Evolutionary conservation across 1,140 invertebrate species (phyloP).

Genomic region (Delia radicum): DNA sequence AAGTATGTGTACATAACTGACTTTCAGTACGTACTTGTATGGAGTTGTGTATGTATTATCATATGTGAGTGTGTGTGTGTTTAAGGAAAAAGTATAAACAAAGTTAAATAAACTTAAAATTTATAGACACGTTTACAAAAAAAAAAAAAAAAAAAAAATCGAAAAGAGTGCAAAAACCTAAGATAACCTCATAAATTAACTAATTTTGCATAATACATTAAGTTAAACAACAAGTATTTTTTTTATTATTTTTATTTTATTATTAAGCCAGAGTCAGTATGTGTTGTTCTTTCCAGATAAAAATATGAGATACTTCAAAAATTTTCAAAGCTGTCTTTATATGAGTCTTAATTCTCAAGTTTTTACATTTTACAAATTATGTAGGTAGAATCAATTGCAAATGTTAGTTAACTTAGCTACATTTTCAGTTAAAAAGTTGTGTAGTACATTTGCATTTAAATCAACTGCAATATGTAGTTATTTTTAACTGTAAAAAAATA

Average conservation of each 20-base stretch:
- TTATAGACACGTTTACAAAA: background rate
- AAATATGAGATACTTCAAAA: no score
- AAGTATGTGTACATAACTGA: background rate
- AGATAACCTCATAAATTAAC: constrained; percentile 17
- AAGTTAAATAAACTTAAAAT: background rate
- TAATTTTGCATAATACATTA: constrained; percentile 14
- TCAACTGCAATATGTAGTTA: no score
- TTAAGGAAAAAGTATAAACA: background rate
- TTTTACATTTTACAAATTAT: no score
- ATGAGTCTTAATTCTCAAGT: no score
- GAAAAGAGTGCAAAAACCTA: background rate
- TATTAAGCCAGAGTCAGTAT: background rate
- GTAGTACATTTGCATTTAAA: no score
- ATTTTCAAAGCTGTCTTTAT: no score
- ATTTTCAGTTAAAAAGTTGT: no score
- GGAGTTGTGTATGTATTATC: background rate
- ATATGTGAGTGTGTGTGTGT: background rate
- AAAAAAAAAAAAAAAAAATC: background rate
- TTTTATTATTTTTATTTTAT: background rate
- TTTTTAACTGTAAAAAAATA: no score
- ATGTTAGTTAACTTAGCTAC: no score
- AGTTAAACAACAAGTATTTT: background rate
- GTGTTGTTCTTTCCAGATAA: no score
- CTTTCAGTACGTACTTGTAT: no score
- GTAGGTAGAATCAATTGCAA: no score